Evolutionary conservation across 2,113 vertebrate genomes (phyloP), one percentile per base, ranked within the genome.

Genomic region (Balaeniceps rex): DNA sequence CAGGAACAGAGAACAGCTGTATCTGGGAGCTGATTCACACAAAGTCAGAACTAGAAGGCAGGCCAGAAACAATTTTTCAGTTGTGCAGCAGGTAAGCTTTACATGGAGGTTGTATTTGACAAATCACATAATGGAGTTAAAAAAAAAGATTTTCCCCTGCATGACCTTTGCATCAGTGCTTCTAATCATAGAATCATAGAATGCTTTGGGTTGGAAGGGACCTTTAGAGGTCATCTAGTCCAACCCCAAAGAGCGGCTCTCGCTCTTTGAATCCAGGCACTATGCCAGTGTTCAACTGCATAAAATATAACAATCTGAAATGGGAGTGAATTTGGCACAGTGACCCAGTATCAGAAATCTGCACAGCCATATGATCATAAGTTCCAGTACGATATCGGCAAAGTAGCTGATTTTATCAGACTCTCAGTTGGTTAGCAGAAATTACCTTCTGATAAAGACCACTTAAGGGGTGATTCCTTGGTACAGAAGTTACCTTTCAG

Each of bases 11-110:
- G 81, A 99, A 98, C 84, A 99, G 98, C 97, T 99, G 99, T 88
- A 97, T 99, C 71, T 99, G 99, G 99, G 99, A 99, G 97, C 97
- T 99, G 97, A 98, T 99, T 97, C 99, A 99, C 95, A 99, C 98
- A 5, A 99, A 98, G 96, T 99, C 99, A 69, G 99, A 99, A 94
- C 93, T 99, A 72, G 99, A 99, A 96, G 99, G 99, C 42, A 98
- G 99, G 77, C 99, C 99, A 5, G 99, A 99, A 98, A 99, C 98
- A 1, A 90, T 98, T 83, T 99, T 99, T 97, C 99, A 99, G 94
- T 88, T 99, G 95, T 99, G 99, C 64, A 99, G 99, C 99, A 99
- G 99, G 99, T 99, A 98, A 98, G 97, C 11, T 93, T 75, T 46
- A 70, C 21, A 4, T 19, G 54, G 60, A 90, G 13, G 22, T 33